Evolutionary conservation across 2,888 invertebrate species (phyloP), one percentile per base, ranked within the genome.

Genomic region (Ptychoptera contaminata): DNA sequence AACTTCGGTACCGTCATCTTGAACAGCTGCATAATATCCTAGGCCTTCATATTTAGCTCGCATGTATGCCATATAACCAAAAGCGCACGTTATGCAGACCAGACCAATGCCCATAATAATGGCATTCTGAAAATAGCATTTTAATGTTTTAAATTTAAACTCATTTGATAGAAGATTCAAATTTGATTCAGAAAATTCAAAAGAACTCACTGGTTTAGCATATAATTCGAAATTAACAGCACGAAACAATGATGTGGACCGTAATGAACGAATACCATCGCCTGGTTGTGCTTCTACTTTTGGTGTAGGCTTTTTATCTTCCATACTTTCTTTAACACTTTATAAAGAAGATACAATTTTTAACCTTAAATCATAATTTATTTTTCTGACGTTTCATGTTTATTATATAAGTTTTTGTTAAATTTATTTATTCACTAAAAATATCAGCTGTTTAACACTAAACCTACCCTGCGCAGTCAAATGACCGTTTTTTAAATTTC

Each of bases 201-300:
- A 37, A 11, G 43, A 38, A 68, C 80, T 74, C 72, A 92, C 92
- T 48, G 90, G 92, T 65, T 81, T 87, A 1, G 80, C 76, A 61
- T 90, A 93, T 2, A 93, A 69, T 65, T 93, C 92, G 66, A 84
- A 92, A 67, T 93, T 93, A 1, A 90, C 69, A 29, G 79, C 74
- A 57, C 82, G 73, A 61, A 93, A 93, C 30, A 84, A 71, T 52
- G 71, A 74, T 3, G 83, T 81, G 12, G 83, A 79, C 63, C 67
- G 72, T 50, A 87, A 61, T 2, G 83, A 83, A 48, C 83, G 69
- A 43, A 87, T 68, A 2, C 87, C 87, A 56, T 85, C 84, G 30
- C 84, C 84, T 34, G 84, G 82, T 9, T 32, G 32, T 3, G 9
- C n/a, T 12, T 29, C 40, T 30, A 30, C 8, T 15, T 14, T 14